phyloP scores from a whole-genome alignment of 2,797 vertebrate genomes.

The Syngnathus acus region DNA sequence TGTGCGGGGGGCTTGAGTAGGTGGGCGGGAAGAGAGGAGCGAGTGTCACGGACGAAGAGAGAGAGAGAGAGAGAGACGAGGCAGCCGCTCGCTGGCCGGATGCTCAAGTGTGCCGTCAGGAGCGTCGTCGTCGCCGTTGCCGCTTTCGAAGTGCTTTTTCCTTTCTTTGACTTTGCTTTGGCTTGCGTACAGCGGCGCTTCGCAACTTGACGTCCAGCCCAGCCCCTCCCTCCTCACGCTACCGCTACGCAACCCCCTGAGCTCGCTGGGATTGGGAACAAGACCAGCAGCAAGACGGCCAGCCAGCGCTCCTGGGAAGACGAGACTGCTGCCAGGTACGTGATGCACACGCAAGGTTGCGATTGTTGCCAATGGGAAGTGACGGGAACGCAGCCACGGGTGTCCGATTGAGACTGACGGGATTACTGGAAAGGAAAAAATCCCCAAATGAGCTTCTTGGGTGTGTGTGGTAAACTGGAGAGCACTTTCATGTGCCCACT shows the following conservation, averaged over 20 bases:
- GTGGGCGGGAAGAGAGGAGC: slow-evolving; percentile 64
- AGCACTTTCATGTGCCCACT: not conserved
- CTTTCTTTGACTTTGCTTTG: slow-evolving; percentile 14
- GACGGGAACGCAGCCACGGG: not conserved
- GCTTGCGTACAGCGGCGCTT: slow-evolving; percentile 33
- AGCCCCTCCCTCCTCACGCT: slow-evolving; percentile 33
- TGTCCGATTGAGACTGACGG: not conserved
- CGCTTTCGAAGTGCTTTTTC: slow-evolving; percentile 39
- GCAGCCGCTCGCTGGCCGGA: slow-evolving; percentile 41
- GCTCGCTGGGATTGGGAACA: slow-evolving; percentile 50
- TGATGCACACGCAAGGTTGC: not conserved
- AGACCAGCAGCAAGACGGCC: not conserved
- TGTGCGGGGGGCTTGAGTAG: slow-evolving; percentile 62
- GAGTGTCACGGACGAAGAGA: slow-evolving; percentile 48
- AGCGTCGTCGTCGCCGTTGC: slow-evolving; percentile 23
- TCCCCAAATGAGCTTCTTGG: not conserved
- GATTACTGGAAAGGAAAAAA: slow-evolving; percentile 3
- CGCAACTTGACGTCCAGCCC: slow-evolving; percentile 24
- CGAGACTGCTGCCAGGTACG: slow-evolving; percentile 58
- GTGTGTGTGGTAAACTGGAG: not conserved
- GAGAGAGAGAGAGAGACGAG: slow-evolving; percentile 31
- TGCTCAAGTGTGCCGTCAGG: slow-evolving; percentile 51
- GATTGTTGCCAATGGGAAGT: not conserved
- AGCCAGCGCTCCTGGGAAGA: slow-evolving; percentile 34
- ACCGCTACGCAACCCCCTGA: slow-evolving; percentile 35